phyloP scores from a whole-genome alignment of 2,888 invertebrate genomes.

The Yponomeuta cagnagella region DNA sequence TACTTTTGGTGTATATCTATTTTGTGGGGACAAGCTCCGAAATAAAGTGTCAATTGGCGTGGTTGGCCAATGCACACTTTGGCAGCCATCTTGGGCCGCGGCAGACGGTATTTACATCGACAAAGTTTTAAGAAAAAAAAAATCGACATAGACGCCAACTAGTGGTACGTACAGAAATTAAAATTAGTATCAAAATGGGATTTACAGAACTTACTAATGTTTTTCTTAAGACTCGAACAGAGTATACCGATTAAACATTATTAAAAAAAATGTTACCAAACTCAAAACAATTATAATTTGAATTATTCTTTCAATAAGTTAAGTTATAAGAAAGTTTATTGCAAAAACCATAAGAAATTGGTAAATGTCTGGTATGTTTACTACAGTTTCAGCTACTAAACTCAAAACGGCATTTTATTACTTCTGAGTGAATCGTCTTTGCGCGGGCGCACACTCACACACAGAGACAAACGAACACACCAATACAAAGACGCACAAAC shows the following conservation, averaged over 20 bases:
- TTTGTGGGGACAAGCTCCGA: neutral
- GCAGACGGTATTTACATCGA: constrained; percentile 37
- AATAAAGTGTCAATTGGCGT: constrained; percentile 28
- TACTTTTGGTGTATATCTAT: neutral
- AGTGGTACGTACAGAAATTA: too few species aligned
- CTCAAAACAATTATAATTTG: too few species aligned
- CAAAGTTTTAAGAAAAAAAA: constrained; percentile 37
- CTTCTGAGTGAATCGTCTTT: constrained; percentile 17
- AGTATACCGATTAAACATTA: too few species aligned
- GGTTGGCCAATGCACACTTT: constrained; percentile 38
- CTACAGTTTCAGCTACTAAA: constrained; percentile 45
- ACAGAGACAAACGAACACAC: constrained; percentile 27
- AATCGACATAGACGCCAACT: constrained; percentile 13
- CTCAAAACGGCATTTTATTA: constrained; percentile 56
- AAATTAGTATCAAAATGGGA: too few species aligned
- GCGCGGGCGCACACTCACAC: constrained; percentile 41
- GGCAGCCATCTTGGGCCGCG: constrained; percentile 29
- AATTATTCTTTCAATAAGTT: too few species aligned
- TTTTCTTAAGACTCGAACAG: too few species aligned
- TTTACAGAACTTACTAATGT: too few species aligned
- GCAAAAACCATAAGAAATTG: too few species aligned
- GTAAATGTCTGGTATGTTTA: too few species aligned
- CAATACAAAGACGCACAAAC: constrained; percentile 31
- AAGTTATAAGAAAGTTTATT: too few species aligned
- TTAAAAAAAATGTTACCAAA: too few species aligned